Evolutionary conservation across 2,888 invertebrate species (phyloP).

Genomic region (Conops quadrifasciatus): DNA sequence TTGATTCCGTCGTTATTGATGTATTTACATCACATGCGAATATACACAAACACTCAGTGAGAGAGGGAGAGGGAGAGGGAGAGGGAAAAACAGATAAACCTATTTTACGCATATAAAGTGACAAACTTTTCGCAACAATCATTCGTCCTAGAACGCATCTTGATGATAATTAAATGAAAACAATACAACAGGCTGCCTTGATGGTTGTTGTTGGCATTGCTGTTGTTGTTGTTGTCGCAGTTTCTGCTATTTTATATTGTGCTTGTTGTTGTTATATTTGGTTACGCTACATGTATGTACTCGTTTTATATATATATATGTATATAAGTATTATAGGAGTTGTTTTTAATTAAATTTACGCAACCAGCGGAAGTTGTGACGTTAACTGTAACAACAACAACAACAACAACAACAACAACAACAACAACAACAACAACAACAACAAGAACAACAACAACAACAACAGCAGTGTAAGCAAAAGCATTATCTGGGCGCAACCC

Average conservation of each 20-base stretch:
- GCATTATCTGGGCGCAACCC: no score
- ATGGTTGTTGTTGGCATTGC: not conserved
- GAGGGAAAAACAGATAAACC: no score
- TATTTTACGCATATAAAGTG: no score
- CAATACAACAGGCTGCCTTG: no score
- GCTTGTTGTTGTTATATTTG: not conserved
- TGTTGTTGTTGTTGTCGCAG: conserved; percentile 10
- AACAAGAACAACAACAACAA: not conserved
- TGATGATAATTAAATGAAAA: no score
- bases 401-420: not conserved
- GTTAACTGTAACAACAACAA: not conserved
- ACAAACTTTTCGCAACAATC: no score
- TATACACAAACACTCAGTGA: no score
- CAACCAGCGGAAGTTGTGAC: not conserved
- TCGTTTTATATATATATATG: not conserved
- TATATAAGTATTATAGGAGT: not conserved
- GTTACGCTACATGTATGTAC: not conserved
- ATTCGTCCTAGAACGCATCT: no score
- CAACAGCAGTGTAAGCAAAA: no score
- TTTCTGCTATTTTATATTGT: not conserved
- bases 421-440: not conserved
- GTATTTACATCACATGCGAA: not conserved
- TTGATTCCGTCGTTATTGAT: not conserved
- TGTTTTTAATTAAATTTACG: not conserved
- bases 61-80: not conserved